Evolutionary conservation across 2,888 invertebrate species (phyloP).

Genomic region (Macroteleia sp.): DNA sequence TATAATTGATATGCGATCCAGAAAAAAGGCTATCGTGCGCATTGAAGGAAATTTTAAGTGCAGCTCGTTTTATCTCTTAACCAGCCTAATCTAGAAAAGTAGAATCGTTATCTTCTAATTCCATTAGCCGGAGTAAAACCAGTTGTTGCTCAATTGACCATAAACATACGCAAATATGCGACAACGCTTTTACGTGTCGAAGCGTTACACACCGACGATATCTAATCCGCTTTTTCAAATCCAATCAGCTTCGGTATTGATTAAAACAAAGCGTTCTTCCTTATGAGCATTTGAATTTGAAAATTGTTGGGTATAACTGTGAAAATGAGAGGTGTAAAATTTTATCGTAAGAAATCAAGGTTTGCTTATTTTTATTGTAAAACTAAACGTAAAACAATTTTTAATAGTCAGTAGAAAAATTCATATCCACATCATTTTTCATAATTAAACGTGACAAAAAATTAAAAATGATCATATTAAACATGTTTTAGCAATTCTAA

Average conservation of each 20-base stretch:
- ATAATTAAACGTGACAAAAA: no score
- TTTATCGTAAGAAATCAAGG: conserved; percentile 39
- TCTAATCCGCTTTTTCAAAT: conserved; percentile 8
- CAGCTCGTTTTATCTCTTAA: conserved; percentile 44
- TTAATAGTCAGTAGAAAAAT: no score
- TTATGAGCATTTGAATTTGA: conserved; percentile 25
- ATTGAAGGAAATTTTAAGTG: conserved; percentile 38
- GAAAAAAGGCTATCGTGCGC: conserved; percentile 45
- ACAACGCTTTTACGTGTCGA: background rate
- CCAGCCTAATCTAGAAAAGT: conserved; percentile 64
- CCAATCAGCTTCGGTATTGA: conserved; percentile 2
- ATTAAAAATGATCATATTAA: no score
- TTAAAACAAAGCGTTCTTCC: conserved; percentile 7
- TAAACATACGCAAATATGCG: conserved; percentile 25
- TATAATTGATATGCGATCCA: no score
- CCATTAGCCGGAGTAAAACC: conserved; percentile 59
- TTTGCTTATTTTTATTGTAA: conserved; percentile 37
- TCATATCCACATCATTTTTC: no score
- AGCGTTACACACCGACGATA: background rate
- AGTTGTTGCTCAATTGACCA: conserved; percentile 38
- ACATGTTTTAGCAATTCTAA: no score
- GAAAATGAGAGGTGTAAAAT: conserved; percentile 32
- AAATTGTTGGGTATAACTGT: conserved; percentile 15
- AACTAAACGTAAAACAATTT: no score
- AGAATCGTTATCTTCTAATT: conserved; percentile 67